Conservation (phyloP, 2,113 vertebrate species). For the Poeciliopsis turrubarensis region DNA sequence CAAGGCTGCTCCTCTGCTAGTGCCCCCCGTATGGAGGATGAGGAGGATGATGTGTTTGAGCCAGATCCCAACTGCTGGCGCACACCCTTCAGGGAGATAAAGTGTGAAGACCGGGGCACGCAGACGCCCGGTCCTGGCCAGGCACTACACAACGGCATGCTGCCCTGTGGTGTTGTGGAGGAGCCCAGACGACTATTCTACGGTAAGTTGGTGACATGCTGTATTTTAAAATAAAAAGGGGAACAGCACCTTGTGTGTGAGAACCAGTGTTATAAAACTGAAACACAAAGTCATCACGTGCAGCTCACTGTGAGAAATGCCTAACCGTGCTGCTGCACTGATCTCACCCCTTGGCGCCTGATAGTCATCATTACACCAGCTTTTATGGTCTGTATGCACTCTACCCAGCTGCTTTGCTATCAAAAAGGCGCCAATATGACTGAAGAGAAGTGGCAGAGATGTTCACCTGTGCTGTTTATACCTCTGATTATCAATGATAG, state of each 20-base stretch:
- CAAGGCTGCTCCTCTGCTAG: conserved; percentile 62
- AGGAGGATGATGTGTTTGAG: conserved; percentile 83
- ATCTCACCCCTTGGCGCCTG: conserved; percentile 68
- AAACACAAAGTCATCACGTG: conserved; percentile 13
- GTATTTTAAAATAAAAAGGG: conserved; percentile 32
- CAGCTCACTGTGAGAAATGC: conserved; percentile 44
- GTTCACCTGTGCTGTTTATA: conserved; percentile 56
- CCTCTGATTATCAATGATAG: conserved; percentile 47
- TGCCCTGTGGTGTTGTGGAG: conserved; percentile 76
- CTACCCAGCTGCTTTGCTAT: conserved; percentile 77
- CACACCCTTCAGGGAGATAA: conserved; percentile 77
- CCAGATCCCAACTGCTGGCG: conserved; percentile 66
- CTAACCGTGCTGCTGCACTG: conserved; percentile 37
- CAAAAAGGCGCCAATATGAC: conserved; percentile 72
- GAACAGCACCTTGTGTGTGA: conserved; percentile 44
- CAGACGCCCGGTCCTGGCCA: conserved; percentile 76
- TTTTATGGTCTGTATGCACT: conserved; percentile 74
- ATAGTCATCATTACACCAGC: conserved; percentile 58
- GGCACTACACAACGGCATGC: conserved; percentile 75
- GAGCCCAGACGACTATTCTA: conserved; percentile 82
- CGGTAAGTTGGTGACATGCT: conserved; percentile 64
- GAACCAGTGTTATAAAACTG: conserved; percentile 61
- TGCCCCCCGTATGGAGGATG: conserved; percentile 81
- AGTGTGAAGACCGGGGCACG: conserved; percentile 76
- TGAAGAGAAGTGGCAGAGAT: conserved; percentile 55